Conservation (phyloP, 2,888 invertebrate species). For the Junonia oenone region DNA sequence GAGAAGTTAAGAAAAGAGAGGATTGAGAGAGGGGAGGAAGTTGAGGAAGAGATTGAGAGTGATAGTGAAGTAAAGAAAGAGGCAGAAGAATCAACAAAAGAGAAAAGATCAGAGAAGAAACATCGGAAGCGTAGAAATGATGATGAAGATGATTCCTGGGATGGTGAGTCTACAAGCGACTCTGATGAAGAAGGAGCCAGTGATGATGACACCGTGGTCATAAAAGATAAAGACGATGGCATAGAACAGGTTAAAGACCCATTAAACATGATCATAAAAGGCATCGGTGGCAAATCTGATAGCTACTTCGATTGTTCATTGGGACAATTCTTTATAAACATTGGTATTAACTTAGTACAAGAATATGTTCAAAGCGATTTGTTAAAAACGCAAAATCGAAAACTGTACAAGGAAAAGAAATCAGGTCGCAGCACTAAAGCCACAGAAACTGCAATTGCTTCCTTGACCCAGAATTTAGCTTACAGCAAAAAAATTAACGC, state of each 20-base stretch:
- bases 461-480: constrained; percentile 91
- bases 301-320: constrained; percentile 93
- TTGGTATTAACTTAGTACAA: constrained; percentile 94
- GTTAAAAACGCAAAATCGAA: constrained; percentile 91
- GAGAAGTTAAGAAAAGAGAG: constrained; percentile 65
- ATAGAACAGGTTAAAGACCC: constrained; percentile 75
- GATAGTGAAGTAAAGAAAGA: constrained; percentile 33
- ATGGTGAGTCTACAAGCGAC: constrained; percentile 75
- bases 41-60: constrained; percentile 41
- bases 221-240: constrained; percentile 77
- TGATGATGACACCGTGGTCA: constrained; percentile 72
- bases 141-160: constrained; percentile 82
- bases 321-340: constrained; percentile 95
- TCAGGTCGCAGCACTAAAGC: constrained; percentile 83
- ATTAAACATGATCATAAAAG: constrained; percentile 58
- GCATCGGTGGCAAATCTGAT: constrained; percentile 75
- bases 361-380: constrained; percentile 96
- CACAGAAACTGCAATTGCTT: constrained; percentile 90
- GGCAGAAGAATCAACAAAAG: constrained; percentile 43
- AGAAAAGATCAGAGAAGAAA: constrained; percentile 56
- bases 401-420: constrained; percentile 85
- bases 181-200: constrained; percentile 72
- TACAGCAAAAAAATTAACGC: constrained; percentile 93
- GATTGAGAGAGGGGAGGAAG: constrained; percentile 51
- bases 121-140: constrained; percentile 56